A percentile compares a stretch with the other conserved stretches of the same genome.
Conservation (phyloP, 2,113 vertebrate genomes). For the Otus sunia region DNA sequence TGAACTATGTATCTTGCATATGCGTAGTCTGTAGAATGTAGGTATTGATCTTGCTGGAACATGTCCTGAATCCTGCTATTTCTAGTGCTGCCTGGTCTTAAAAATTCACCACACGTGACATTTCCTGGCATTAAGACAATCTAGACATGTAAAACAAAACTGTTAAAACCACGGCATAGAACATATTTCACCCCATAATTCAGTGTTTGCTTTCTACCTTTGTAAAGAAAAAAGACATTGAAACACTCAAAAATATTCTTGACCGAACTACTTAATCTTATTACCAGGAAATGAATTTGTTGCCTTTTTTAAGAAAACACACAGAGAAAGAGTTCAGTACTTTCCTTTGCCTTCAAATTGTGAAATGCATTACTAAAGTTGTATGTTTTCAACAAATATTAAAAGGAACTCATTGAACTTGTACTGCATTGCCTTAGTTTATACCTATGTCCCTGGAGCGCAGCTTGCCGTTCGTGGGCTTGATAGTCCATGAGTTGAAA, state of each 20-base stretch:
- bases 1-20: background rate
- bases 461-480: background rate
- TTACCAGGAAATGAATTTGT: background rate
- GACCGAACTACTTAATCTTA: background rate
- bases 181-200: background rate
- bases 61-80: background rate
- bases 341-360: background rate
- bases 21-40: fast-evolving
- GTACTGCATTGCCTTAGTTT: background rate
- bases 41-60: background rate
- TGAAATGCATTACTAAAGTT: background rate
- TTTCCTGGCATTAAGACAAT: background rate
- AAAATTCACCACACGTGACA: background rate
- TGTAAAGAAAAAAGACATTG: background rate
- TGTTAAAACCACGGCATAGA: background rate
- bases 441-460: background rate
- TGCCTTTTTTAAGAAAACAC: background rate
- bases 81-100: background rate
- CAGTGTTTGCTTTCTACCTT: background rate
- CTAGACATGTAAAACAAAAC: background rate
- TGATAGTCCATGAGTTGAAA: background rate
- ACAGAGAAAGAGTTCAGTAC: background rate
- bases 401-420: background rate
- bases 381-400: background rate
- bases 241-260: background rate